Evolutionary conservation across 2,113 vertebrate species (phyloP).

Genomic region (Lathamus discolor): DNA sequence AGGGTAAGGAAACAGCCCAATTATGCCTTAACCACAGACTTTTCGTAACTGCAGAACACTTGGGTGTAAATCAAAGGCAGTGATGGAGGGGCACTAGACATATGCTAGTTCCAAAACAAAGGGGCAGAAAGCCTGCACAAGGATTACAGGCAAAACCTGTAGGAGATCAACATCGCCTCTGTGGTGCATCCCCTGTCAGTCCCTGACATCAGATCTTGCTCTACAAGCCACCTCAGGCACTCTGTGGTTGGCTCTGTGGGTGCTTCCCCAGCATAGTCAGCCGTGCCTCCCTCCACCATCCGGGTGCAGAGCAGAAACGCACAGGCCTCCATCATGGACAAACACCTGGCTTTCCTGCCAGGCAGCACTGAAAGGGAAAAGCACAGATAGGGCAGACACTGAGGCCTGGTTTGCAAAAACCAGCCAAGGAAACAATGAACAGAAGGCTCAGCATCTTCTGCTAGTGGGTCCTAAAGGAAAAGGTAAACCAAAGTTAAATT

Average conservation of each 20-base stretch:
- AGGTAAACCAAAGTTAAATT: background rate
- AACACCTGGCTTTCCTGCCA: background rate
- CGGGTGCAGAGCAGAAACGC: fast-evolving
- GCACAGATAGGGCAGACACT: background rate
- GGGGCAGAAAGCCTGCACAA: background rate
- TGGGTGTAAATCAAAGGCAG: background rate
- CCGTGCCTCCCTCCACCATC: fast-evolving
- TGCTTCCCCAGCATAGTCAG: background rate
- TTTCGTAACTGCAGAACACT: background rate
- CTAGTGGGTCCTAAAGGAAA: background rate
- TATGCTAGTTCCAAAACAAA: background rate
- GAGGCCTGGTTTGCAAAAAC: background rate
- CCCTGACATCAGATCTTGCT: background rate
- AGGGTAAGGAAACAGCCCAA: background rate
- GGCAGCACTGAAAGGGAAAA: background rate
- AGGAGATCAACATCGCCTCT: background rate
- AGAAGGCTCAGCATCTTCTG: background rate
- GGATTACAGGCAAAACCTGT: background rate
- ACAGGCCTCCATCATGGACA: fast-evolving
- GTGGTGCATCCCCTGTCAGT: background rate
- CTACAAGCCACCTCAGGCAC: background rate
- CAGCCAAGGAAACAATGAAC: background rate
- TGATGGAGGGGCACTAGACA: background rate
- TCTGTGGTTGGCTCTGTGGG: background rate
- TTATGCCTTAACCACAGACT: background rate